Evolutionary conservation across 2,797 vertebrate genomes (phyloP), one percentile per base, ranked within the genome.

Genomic region (Ambastaia sidthimunki): DNA sequence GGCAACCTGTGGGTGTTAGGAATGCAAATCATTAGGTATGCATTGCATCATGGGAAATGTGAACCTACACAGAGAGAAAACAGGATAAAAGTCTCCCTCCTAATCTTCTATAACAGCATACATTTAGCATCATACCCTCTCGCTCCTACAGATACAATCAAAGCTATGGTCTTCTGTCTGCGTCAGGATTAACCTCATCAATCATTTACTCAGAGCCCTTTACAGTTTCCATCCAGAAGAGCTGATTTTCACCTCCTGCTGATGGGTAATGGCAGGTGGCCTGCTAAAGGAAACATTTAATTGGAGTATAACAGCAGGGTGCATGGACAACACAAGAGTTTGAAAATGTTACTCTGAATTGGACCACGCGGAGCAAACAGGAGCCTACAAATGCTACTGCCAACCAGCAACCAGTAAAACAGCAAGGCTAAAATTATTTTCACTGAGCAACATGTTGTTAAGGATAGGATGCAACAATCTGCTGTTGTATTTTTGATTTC

Each of bases 161-260:
- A 70, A 54, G 78, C 80, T 86, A 86, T 84, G 76, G 71, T 82
- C 84, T 82, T 84, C 71, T 74, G 71, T 85, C 79, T 86, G 75
- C 65, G 74, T 71, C 76, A 71, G 84, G 86, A 89, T 82, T 86
- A 65, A 87, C 67, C 69, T 31, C 74, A 90, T 93, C 83, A 91
- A 92, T 92, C 91, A 93, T 94, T 89, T 85, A 94, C 86, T 72
- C 85, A 47, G 52, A 85, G 84, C 74, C 81, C 88, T 90, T 91
- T 88, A 91, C 83, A 71, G 87, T 83, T 85, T 89, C 85, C 75
- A 75, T 84, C 89, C 67, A 59, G 80, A 80, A 74, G 70, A 84
- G 71, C 60, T 59, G 63, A 48, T 71, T 68, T 83, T 81, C 52
- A 18, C 85, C 86, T 75, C 87, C 86, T 88, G 86, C 88, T 91